Conservation (phyloP, 2,888 invertebrate genomes). For the Lycia hirtaria region DNA sequence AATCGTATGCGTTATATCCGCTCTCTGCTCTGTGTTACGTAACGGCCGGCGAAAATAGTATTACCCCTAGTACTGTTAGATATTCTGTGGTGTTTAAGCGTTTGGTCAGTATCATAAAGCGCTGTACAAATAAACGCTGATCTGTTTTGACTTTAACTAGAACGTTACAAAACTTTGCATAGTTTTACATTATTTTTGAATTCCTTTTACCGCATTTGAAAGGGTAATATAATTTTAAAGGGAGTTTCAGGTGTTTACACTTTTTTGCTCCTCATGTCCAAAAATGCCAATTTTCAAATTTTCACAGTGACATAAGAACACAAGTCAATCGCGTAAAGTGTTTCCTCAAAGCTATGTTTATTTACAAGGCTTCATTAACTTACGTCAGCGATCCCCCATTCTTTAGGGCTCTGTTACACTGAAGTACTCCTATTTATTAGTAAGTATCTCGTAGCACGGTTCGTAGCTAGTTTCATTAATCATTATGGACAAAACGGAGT, state of each 20-base stretch:
- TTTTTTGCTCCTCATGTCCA: too few species aligned
- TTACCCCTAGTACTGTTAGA: too few species aligned
- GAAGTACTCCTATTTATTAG: neutral
- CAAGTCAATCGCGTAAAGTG: neutral
- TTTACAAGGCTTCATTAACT: constrained; percentile 26
- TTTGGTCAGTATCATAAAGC: constrained; percentile 1
- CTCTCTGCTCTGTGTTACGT: constrained; percentile 11
- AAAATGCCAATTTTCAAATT: neutral
- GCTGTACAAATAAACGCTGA: neutral
- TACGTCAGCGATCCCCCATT: constrained; percentile 25
- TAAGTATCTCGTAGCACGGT: neutral
- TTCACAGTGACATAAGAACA: too few species aligned
- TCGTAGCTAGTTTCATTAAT: too few species aligned
- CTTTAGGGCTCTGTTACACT: constrained; percentile 13
- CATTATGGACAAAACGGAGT: too few species aligned
- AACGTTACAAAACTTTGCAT: neutral
- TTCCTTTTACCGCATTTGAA: too few species aligned
- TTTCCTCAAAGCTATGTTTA: neutral
- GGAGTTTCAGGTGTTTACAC: too few species aligned
- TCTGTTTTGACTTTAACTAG: too few species aligned
- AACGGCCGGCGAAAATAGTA: constrained; percentile 1
- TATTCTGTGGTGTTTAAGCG: too few species aligned
- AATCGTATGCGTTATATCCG: constrained; percentile 6
- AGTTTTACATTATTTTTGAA: neutral
- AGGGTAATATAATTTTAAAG: too few species aligned